Evolutionary conservation across 2,888 invertebrate species (phyloP).

Genomic region (Hypomecis punctinalis): DNA sequence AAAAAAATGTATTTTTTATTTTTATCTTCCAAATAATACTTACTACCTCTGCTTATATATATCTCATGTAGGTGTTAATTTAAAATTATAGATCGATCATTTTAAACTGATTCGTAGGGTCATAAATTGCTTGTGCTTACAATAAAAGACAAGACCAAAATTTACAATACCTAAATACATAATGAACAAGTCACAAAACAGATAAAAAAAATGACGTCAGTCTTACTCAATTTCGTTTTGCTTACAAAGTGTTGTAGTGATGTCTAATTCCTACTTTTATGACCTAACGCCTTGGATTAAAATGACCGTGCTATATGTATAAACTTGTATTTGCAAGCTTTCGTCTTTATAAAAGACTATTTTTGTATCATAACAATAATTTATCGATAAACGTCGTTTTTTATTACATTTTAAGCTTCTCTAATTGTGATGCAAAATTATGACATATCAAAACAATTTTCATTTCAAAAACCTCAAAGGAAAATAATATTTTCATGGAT

Average conservation of each 20-base stretch:
- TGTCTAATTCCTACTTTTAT: too few relatives aligned
- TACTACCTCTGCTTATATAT: slow-evolving; percentile 59
- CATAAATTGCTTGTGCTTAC: too few relatives aligned
- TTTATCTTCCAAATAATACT: slow-evolving; percentile 51
- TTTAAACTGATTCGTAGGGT: too few relatives aligned
- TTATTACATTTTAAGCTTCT: slow-evolving; percentile 33
- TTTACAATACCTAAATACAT: too few relatives aligned
- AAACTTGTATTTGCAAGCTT: slow-evolving; percentile 6
- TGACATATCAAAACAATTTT: slow-evolving; percentile 73
- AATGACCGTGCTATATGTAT: too few relatives aligned
- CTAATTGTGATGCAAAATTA: slow-evolving; percentile 68
- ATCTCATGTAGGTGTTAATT: slow-evolving; percentile 17
- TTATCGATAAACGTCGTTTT: background rate
- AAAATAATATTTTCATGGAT: slow-evolving; percentile 73
- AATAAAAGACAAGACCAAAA: too few relatives aligned
- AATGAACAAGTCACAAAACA: too few relatives aligned
- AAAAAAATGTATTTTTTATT: slow-evolving; percentile 33
- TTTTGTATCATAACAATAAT: slow-evolving; percentile 30
- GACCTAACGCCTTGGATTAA: too few relatives aligned
- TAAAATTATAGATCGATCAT: background rate
- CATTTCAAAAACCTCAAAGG: slow-evolving; percentile 57
- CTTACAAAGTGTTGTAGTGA: too few relatives aligned
- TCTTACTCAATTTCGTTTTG: too few relatives aligned
- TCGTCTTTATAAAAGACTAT: slow-evolving; percentile 29
- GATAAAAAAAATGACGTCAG: too few relatives aligned